Percentiles rank a stretch among this genome's conserved stretches.
These are phyloP conservation scores for Chrysina gloriosa DNA, from an alignment of 2,888 invertebrate species.

Conservation along the genomic window DNA sequence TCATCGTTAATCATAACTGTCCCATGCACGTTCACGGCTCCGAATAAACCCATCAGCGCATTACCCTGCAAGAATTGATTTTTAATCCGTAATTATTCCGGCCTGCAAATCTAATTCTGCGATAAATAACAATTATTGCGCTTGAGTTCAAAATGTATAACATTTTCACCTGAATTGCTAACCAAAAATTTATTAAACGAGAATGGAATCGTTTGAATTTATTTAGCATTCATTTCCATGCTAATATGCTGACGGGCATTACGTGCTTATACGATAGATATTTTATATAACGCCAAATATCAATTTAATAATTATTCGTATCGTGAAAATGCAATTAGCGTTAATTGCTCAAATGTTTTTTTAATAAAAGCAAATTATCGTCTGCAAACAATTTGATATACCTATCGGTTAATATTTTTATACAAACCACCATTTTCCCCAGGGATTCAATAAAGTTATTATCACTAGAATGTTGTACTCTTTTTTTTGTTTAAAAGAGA, in stretches of 20 bases:
- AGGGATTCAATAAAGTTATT: too few species aligned
- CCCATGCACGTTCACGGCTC: too few species aligned
- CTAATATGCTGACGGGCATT: not conserved
- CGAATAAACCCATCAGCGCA: too few species aligned
- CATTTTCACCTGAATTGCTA: not conserved
- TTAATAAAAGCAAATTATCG: not conserved
- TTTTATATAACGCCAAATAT: not conserved
- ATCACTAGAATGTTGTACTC: too few species aligned
- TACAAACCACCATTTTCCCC: too few species aligned
- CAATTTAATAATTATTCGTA: not conserved
- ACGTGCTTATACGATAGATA: not conserved
- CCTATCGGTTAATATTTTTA: not conserved
- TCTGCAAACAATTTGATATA: not conserved
- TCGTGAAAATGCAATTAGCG: not conserved
- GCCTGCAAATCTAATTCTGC: not conserved
- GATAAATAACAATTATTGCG: not conserved
- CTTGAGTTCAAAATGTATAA: not conserved
- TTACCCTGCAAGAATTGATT: too few species aligned
- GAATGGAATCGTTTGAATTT: not conserved
- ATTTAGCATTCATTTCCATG: not conserved
- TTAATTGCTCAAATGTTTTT: not conserved
- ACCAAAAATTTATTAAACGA: not conserved
- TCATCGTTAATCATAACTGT: too few species aligned
- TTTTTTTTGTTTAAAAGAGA: too few species aligned
- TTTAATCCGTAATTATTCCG: too few species aligned